phyloP scores from a whole-genome alignment of 2,888 invertebrate species.

The Ormyrus pomaceus region DNA sequence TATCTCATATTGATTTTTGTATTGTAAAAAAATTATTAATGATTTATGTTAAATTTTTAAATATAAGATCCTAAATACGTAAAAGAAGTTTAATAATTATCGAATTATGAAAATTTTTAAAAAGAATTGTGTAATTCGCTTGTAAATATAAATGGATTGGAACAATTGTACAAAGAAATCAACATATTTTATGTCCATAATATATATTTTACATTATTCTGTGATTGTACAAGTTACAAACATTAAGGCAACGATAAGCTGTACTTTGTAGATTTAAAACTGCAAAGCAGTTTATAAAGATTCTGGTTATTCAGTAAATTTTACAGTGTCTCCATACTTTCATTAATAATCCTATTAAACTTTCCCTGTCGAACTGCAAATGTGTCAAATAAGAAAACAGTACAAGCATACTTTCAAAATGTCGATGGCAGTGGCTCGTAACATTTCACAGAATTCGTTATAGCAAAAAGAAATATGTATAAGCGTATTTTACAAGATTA shows the following conservation, averaged over 20 bases:
- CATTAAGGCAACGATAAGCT: constrained; percentile 60
- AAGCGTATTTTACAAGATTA: constrained; percentile 58
- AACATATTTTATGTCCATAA: constrained; percentile 45
- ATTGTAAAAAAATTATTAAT: too few species aligned
- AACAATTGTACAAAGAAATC: constrained; percentile 12
- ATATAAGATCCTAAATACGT: too few species aligned
- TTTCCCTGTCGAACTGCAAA: neutral
- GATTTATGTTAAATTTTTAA: too few species aligned
- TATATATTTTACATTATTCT: constrained; percentile 58
- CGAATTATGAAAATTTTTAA: neutral
- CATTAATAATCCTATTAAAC: constrained; percentile 1
- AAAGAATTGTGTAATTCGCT: neutral
- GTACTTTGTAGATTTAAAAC: constrained; percentile 47
- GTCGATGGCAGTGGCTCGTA: constrained; percentile 31
- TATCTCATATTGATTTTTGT: too few species aligned
- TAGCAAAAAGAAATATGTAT: constrained; percentile 51
- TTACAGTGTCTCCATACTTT: constrained; percentile 18
- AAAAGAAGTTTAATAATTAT: neutral
- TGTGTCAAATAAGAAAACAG: constrained; percentile 16
- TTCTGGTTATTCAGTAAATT: constrained; percentile 35
- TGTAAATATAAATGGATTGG: constrained; percentile 31
- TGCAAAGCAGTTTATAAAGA: constrained; percentile 53
- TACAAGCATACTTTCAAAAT: constrained; percentile 13
- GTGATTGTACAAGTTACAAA: constrained; percentile 60
- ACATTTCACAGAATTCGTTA: constrained; percentile 46